These are phyloP conservation scores for Yasuhikotakia modesta DNA, from an alignment of 2,797 vertebrate species.

Conservation along the genomic window DNA sequence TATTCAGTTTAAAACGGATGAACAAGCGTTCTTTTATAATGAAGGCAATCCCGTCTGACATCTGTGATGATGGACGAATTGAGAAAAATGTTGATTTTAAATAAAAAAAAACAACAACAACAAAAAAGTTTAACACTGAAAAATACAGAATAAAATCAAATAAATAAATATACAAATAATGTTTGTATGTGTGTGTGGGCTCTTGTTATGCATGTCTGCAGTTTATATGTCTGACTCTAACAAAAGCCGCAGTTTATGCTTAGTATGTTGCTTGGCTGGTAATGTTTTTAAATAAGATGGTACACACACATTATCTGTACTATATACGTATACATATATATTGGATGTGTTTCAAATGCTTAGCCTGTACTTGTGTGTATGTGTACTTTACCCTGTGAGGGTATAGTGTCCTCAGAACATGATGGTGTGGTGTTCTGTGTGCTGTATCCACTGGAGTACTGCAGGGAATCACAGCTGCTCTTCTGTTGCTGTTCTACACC, in stretches of 20 bases:
- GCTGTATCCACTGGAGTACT: conserved; percentile 97
- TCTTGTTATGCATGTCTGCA: no score
- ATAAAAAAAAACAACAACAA: no score
- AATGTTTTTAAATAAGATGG: no score
- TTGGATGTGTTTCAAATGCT: conserved; percentile 6
- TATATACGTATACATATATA: background rate
- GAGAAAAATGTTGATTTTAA: background rate
- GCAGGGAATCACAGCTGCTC: conserved; percentile 95
- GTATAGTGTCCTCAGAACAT: conserved; percentile 97
- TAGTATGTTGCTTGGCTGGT: no score
- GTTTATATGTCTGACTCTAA: no score
- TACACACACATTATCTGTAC: no score
- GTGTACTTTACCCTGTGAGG: conserved; percentile 86
- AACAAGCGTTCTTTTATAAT: background rate
- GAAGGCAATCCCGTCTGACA: background rate
- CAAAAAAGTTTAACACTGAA: no score
- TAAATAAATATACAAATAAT: no score
- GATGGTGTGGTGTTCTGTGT: conserved; percentile 96
- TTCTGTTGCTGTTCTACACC: conserved; percentile 96
- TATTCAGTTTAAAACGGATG: background rate
- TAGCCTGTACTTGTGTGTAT: background rate
- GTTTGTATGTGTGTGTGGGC: no score
- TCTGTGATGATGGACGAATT: background rate
- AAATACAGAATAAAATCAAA: no score
- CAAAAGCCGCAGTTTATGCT: no score